phyloP scores from a whole-genome alignment of 2,888 invertebrate genomes.

The Miltochrista miniata region DNA sequence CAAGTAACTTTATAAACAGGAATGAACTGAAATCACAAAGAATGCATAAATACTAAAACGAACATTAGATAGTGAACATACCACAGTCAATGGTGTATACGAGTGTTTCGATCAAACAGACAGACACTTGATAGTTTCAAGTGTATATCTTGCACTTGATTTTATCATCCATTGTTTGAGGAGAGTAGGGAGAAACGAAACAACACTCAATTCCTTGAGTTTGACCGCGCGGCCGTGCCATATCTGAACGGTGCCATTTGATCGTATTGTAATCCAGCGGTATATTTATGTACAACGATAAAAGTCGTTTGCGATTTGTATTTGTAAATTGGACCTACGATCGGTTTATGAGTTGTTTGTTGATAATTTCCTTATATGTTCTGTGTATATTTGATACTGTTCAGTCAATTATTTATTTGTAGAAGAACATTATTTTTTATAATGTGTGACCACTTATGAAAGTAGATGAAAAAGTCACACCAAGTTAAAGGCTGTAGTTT shows the following conservation, averaged over 20 bases:
- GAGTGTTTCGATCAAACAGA: background rate
- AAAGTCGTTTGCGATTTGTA: background rate
- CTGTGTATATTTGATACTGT: background rate
- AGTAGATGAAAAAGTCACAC: no score
- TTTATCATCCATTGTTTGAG: conserved; percentile 13
- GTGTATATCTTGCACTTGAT: conserved; percentile 10
- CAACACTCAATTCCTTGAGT: conserved; percentile 14
- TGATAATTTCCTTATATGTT: background rate
- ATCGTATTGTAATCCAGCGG: background rate
- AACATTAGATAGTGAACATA: no score
- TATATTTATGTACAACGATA: conserved; percentile 2
- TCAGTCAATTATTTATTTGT: background rate
- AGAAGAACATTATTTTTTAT: no score
- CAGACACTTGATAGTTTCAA: conserved; percentile 10
- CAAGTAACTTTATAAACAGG: no score
- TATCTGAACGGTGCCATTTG: conserved; percentile 16
- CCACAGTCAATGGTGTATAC: background rate
- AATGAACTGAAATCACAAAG: no score
- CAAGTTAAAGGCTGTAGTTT: no score
- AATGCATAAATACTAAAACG: no score
- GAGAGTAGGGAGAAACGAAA: background rate
- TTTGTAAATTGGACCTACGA: background rate
- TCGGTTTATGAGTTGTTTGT: background rate
- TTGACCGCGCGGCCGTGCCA: conserved; percentile 16
- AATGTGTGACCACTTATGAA: no score